These are phyloP conservation scores for Netelia fuscicornis DNA, from an alignment of 2,888 invertebrate genomes.

Conservation along the genomic window DNA sequence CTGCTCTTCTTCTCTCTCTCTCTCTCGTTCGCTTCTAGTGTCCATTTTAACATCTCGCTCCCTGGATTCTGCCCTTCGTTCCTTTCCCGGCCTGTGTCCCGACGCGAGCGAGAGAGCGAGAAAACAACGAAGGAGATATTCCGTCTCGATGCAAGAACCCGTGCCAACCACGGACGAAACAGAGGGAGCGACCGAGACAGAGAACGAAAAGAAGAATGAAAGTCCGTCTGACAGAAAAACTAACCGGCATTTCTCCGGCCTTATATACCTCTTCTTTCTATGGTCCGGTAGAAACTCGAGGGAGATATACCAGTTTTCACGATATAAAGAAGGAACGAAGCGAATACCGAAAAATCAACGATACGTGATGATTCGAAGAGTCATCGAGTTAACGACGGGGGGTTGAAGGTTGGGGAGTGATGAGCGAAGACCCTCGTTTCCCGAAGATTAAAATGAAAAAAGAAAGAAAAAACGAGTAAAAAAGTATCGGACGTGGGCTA, in stretches of 20 bases:
- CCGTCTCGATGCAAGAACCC: conserved; percentile 42
- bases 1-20: conserved; percentile 48
- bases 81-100: conserved; percentile 19
- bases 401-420: background rate
- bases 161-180: conserved; percentile 11
- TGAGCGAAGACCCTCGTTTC: conserved; percentile 5
- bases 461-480: too few species aligned
- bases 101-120: conserved; percentile 38
- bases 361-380: conserved; percentile 40
- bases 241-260: conserved; percentile 35
- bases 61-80: conserved; percentile 16
- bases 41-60: conserved; percentile 27
- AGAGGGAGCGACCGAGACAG: conserved; percentile 37
- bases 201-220: conserved; percentile 52
- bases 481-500: background rate
- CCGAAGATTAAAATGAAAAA: background rate
- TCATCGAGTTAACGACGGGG: conserved; percentile 10
- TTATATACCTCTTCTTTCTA: conserved; percentile 20
- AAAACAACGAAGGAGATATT: conserved; percentile 63
- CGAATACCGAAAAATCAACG: conserved; percentile 43
- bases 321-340: background rate
- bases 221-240: conserved; percentile 48
- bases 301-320: conserved; percentile 12
- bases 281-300: conserved; percentile 12
- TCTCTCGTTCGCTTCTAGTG: conserved; percentile 28